phyloP scores from a whole-genome alignment of 2,113 vertebrate genomes.

The Hippoglossus stenolepis region DNA sequence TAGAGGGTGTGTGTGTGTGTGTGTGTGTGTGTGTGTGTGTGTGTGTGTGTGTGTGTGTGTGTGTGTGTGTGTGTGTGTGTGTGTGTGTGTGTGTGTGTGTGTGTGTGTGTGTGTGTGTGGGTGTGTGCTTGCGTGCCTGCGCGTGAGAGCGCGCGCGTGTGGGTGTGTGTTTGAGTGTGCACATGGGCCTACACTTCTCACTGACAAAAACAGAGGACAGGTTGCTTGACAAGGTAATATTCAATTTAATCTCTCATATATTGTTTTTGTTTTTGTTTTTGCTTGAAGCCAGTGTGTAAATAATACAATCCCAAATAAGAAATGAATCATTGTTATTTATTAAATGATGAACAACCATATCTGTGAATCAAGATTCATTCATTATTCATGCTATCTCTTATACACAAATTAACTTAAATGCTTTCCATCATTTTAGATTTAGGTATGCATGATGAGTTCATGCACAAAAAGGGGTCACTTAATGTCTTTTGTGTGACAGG shows the following conservation, averaged over 20 bases:
- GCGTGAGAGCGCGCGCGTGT: neutral
- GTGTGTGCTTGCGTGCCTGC: neutral
- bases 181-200: slow-evolving; percentile 18
- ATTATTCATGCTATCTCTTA: slow-evolving; percentile 72
- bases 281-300: neutral
- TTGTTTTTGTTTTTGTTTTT: neutral
- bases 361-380: slow-evolving; percentile 54
- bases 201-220: slow-evolving; percentile 3
- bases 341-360: slow-evolving; percentile 53
- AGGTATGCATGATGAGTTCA: slow-evolving; percentile 72
- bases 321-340: neutral
- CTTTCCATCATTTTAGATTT: slow-evolving; percentile 71
- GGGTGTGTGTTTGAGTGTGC: slow-evolving; percentile 10
- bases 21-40: slow-evolving; percentile 37
- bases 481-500: slow-evolving; percentile 72
- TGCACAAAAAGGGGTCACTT: slow-evolving; percentile 51
- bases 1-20: slow-evolving; percentile 30
- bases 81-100: slow-evolving; percentile 10
- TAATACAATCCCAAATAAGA: slow-evolving; percentile 5
- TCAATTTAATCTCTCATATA: slow-evolving; percentile 20
- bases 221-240: slow-evolving; percentile 33
- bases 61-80: slow-evolving; percentile 9
- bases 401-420: slow-evolving; percentile 58
- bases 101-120: slow-evolving; percentile 15
- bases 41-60: slow-evolving; percentile 19